A percentile compares a stretch with the other conserved stretches of the same genome.
These are phyloP conservation scores for Aphyosemion australe DNA, from an alignment of 2,113 vertebrate species.

Conservation along the genomic window DNA sequence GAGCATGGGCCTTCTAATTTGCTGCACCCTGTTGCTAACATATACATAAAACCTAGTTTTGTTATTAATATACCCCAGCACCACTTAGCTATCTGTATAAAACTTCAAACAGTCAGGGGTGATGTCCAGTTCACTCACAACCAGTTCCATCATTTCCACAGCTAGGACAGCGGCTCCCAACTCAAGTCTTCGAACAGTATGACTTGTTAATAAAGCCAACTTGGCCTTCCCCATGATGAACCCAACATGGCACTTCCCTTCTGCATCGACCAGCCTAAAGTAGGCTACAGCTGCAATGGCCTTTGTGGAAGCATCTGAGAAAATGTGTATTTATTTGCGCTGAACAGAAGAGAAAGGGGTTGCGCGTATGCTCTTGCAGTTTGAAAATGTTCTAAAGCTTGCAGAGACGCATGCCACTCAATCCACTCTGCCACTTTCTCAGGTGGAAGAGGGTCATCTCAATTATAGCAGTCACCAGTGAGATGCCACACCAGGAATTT, in stretches of 20 bases:
- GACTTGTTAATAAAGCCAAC: background rate
- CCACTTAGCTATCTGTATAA: too few species aligned
- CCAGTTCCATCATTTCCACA: accelerated
- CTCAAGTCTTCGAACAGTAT: conserved; percentile 4
- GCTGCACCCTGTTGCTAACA: too few species aligned
- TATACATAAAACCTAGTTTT: too few species aligned
- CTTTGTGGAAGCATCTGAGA: conserved; percentile 9
- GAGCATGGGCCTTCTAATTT: too few species aligned
- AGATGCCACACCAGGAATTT: background rate
- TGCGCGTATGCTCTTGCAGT: background rate
- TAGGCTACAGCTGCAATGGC: too few species aligned
- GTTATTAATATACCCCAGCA: too few species aligned
- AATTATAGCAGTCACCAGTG: accelerated
- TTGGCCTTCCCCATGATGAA: accelerated
- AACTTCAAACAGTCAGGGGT: too few species aligned
- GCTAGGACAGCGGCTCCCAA: background rate
- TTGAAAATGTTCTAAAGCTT: background rate
- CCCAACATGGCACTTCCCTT: background rate
- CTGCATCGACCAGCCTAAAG: too few species aligned
- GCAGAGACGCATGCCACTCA: background rate
- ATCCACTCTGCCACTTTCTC: background rate
- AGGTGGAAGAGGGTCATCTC: background rate
- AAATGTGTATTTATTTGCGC: background rate
- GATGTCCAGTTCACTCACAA: too few species aligned
- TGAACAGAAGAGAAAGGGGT: background rate